A percentile compares a stretch with the other conserved stretches of the same genome.
Evolutionary conservation across 1,140 invertebrate species (phyloP).

Genomic region (Amyelois transitella): DNA sequence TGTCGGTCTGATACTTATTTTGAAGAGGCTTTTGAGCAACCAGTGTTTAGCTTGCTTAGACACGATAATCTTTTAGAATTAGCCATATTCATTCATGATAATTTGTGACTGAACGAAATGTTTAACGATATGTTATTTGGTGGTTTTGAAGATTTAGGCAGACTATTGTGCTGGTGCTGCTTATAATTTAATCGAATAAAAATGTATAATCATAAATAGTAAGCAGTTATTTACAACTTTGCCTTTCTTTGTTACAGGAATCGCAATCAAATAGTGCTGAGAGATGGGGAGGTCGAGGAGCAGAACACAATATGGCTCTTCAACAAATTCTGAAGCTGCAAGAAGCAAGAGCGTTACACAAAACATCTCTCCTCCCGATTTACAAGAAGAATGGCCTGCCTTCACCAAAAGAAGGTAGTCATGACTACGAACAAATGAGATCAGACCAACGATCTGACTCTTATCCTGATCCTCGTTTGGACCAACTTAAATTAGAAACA

Average conservation of each 20-base stretch:
- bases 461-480: slow-evolving; percentile 43
- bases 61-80: slow-evolving; percentile 49
- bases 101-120: slow-evolving; percentile 17
- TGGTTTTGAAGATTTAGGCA: background rate
- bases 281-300: slow-evolving; percentile 58
- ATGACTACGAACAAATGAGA: slow-evolving; percentile 41
- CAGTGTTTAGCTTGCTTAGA: slow-evolving; percentile 54
- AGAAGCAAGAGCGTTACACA: slow-evolving; percentile 65
- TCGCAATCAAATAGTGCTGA: slow-evolving; percentile 59
- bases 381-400: slow-evolving; percentile 66
- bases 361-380: slow-evolving; percentile 62
- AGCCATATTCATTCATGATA: slow-evolving; percentile 32
- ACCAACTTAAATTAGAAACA: slow-evolving; percentile 62
- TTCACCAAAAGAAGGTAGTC: slow-evolving; percentile 35
- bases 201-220: too few relatives aligned
- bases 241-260: slow-evolving; percentile 59
- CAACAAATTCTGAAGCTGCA: slow-evolving; percentile 67
- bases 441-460: slow-evolving; percentile 29
- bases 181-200: too few relatives aligned
- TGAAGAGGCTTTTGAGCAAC: slow-evolving; percentile 53
- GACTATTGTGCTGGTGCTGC: too few relatives aligned
- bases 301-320: slow-evolving; percentile 63
- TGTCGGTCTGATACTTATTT: slow-evolving; percentile 57
- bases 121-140: slow-evolving; percentile 25
- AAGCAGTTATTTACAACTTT: too few relatives aligned